Conservation (phyloP, 2,797 vertebrate genomes). For the Tragelaphus oryx region DNA sequence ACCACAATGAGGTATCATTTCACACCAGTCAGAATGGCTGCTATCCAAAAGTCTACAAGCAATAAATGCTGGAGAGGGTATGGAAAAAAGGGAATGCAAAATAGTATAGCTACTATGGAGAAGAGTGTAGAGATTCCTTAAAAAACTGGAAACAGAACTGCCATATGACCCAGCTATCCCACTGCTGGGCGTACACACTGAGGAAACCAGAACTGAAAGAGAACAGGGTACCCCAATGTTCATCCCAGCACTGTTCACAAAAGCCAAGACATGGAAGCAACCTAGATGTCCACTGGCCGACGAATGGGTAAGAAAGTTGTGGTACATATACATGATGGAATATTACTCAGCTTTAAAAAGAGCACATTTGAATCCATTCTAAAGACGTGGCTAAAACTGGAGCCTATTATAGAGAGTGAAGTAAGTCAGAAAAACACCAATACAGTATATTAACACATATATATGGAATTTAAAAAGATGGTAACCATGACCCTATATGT, state of each 20-base stretch:
- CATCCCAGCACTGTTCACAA: neutral
- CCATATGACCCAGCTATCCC: neutral
- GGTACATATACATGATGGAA: neutral
- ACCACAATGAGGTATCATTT: neutral
- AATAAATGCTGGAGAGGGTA: neutral
- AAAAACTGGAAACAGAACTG: neutral
- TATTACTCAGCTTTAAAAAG: neutral
- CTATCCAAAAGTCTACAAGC: neutral
- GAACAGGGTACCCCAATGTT: neutral
- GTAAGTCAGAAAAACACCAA: neutral
- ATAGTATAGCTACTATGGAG: neutral
- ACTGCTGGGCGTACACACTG: neutral
- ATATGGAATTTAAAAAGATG: neutral
- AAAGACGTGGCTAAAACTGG: neutral
- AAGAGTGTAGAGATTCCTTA: neutral
- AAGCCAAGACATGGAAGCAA: neutral
- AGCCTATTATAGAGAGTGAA: neutral
- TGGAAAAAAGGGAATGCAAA: neutral
- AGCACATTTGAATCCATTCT: neutral
- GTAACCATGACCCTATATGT: accelerated
- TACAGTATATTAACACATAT: neutral
- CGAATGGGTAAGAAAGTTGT: neutral
- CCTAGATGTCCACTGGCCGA: accelerated
- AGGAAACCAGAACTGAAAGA: neutral
- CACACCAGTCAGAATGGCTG: neutral